Evolutionary conservation across 2,888 invertebrate genomes (phyloP), one percentile per base, ranked within the genome.

Genomic region (Anticlea derivata): DNA sequence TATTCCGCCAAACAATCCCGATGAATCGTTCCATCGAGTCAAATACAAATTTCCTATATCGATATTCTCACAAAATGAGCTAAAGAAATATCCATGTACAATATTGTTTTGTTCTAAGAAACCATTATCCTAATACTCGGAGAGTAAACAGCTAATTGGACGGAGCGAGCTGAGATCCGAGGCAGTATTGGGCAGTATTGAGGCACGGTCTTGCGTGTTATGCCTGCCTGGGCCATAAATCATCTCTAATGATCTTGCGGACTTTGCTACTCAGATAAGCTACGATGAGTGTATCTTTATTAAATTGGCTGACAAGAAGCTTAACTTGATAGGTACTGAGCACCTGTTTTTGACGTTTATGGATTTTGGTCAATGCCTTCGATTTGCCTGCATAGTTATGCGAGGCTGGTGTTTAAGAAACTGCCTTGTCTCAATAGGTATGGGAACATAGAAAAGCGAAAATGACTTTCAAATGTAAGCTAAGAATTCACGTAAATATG

Each of bases 91-190:
- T 13, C 8, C 8, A 10, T 17, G 27, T 20, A 27, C 8, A 10
- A 29, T 30, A 40, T 40, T 29, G 27, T 20, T 11, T 22, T 11
- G 10, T 29, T 45, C 11, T 13, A 22, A 12, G 38, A 11, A 17
- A 12, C 8, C 22, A 12, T 34, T 27, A 34, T 8, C 26, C 12
- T 4, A 12, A 30, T 27, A 34, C 27, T 34, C 7, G 33, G 38
- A 11, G 39, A 20, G 47, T 40, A 22, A 34, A 40, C 27, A 39
- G 20, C 12, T 48, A 40, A 34, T 47, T 33, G 47, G 24, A 24
- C 12, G 45, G 17, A 26, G 20, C 11, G 26, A 8, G 34, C 8
- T 12, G 35, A 7, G 44, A 13, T 13, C 17, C 23, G 7, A 1
- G 20, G 8, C 7, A 1, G n/a, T 1, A 8, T 4, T 12, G 1